Evolutionary conservation across 2,113 vertebrate species (phyloP), one percentile per base, ranked within the genome.

Genomic region (Origma solitaria): DNA sequence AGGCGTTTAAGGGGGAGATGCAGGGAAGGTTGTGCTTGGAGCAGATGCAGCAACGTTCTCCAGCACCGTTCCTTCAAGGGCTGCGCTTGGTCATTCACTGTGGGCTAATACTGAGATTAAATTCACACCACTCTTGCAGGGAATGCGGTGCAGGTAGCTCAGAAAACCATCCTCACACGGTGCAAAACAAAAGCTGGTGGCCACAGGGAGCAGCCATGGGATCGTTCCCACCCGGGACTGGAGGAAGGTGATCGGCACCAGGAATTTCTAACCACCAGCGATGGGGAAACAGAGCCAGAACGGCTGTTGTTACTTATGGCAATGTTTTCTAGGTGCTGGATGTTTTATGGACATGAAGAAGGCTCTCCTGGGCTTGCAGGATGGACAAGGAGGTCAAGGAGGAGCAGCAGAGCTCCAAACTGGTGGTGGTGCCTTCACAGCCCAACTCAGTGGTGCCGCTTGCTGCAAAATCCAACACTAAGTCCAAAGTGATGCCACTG

Each of bases 11-110:
- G 19, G 35, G 90, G 68, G 85, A 86, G 80, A 92, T 28, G 31
- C 49, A 38, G 87, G 61, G 86, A 79, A 81, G 90, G 62, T 65
- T 73, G 72, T 42, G 86, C 93, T 77, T 49, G 25, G 70, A 96
- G 87, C 91, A 96, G 86, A 94, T 68, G 84, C 65, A 83, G 73
- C 18, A 42, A 42, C 0, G 0, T 40, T 58, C 72, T 47, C 69
- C 66, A 80, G 76, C n/a, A 4, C 75, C 3, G 3, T 9, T 86
- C 37, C 88, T 95, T 54, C 86, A 86, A 42, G 86, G 73, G 61
- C 49, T 76, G 78, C 45, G 11, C 5, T 30, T 22, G 18, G 58
- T 89, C 69, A 50, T 35, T 42, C 75, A 7, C 66, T 30, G 54
- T 10, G 65, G 70, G 58, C 38, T 45, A 15, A 37, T 17, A 37